Evolutionary conservation across 2,797 vertebrate species (phyloP), one percentile per base, ranked within the genome.

Genomic region (Catostomus latipinnis): DNA sequence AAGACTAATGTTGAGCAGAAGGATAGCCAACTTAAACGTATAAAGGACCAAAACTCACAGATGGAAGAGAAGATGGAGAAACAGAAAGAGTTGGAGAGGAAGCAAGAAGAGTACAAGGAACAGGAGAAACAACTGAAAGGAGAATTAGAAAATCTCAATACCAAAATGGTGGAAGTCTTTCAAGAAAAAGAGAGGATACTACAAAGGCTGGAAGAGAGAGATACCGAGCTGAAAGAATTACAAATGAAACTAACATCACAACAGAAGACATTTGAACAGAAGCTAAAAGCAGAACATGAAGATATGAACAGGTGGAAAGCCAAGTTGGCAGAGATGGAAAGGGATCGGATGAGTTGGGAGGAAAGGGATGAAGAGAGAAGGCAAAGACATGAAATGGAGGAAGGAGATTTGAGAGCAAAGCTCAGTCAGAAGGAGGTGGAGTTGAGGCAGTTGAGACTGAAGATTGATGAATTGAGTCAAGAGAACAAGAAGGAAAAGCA

Each of bases 1-100:
- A 18, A 80, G 70, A 34, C 74, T 68, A 75, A 34, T 45, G 50
- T 84, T 78, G 76, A 70, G 75, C 84, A 92, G 88, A 90, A 91
- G 22, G 82, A n/a, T 1, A 4, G 56, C 1, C 52, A 13, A 22
- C 5, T 78, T 60, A 10, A 61, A 49, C 61, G 72, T 16, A 7
- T 63, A 62, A 74, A 74, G 9, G 14, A 62, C 34, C 70, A 83
- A 60, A 83, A 71, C 65, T 50, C 54, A 11, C 6, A 67, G n/a
- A 75, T 86, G 9, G 73, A 69, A 61, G 60, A 70, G 14, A 74
- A 77, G 43, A 16, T 63, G 8, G 72, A 85, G 16, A 58, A 57
- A 18, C 5, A n/a, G 61, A 72, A 48, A 66, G 58, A 68, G 58
- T 8, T 45, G 67, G 72, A 68, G 13, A 65, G 58, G 14, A 67